phyloP scores from a whole-genome alignment of 2,888 invertebrate genomes.

The Ctenicera cuprea region DNA sequence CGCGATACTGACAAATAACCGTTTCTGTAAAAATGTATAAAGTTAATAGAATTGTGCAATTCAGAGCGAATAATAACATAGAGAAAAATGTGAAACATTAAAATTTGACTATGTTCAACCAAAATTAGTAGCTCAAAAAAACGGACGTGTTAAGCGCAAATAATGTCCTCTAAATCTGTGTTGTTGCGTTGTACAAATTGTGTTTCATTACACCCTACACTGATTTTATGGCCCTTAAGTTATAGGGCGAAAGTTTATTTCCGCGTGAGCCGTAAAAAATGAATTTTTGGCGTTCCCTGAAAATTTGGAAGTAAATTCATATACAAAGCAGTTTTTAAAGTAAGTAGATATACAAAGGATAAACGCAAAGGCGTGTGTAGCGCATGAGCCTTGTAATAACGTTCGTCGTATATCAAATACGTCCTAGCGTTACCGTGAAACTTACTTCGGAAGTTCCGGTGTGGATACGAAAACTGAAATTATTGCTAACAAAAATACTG shows the following conservation, averaged over 20 bases:
- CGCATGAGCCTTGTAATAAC: slow-evolving; percentile 55
- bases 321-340: slow-evolving; percentile 29
- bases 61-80: too few species aligned
- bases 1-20: too few species aligned
- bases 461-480: slow-evolving; percentile 69
- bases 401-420: slow-evolving; percentile 58
- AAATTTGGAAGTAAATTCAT: slow-evolving; percentile 24
- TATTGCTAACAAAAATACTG: slow-evolving; percentile 68
- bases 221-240: slow-evolving; percentile 1
- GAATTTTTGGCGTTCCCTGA: slow-evolving; percentile 1
- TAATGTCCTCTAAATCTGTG: background rate
- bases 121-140: too few species aligned
- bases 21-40: too few species aligned
- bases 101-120: too few species aligned
- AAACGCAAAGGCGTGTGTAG: slow-evolving; percentile 46
- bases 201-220: background rate
- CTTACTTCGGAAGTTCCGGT: slow-evolving; percentile 69
- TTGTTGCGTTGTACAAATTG: background rate
- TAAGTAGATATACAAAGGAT: slow-evolving; percentile 41
- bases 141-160: too few species aligned
- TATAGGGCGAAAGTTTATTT: slow-evolving; percentile 12
- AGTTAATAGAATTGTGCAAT: too few species aligned
- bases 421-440: slow-evolving; percentile 64
- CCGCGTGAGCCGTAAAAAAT: background rate
- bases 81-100: too few species aligned